Conservation (phyloP, 2,113 vertebrate genomes). For the Camelus bactrianus region DNA sequence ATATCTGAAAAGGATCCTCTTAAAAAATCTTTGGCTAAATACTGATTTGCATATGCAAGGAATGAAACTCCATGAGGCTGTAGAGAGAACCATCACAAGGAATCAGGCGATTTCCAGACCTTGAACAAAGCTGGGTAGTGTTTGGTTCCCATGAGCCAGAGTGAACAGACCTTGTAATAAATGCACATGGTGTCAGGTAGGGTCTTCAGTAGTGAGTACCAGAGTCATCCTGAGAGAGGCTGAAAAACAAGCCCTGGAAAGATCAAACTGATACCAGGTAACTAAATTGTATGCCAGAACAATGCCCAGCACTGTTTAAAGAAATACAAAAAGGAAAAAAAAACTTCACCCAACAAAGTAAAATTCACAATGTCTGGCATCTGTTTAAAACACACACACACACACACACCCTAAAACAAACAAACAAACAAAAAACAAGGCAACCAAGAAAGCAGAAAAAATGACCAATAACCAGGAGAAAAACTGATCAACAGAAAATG, state of each 20-base stretch:
- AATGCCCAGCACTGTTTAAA: neutral
- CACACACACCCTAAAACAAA: neutral
- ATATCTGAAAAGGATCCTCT: neutral
- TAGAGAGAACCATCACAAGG: neutral
- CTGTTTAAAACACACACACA: neutral
- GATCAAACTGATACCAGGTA: neutral
- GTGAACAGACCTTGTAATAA: neutral
- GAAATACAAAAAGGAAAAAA: neutral
- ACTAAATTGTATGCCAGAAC: neutral
- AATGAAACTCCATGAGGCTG: neutral
- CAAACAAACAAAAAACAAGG: neutral
- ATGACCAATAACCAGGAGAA: constrained; percentile 4
- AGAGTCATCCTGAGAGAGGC: neutral
- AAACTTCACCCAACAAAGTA: neutral
- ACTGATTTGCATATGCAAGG: neutral
- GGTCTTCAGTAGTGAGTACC: neutral
- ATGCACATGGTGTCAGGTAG: neutral
- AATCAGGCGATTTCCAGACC: neutral
- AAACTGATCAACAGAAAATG: constrained; percentile 45
- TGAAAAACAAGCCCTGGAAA: neutral
- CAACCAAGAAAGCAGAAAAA: constrained; percentile 2
- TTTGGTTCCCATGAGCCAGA: neutral
- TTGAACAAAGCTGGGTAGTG: neutral
- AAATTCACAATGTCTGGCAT: neutral
- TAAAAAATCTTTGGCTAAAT: constrained; percentile 3